phyloP scores from a whole-genome alignment of 2,888 invertebrate genomes.

The Nomada goodeniana region DNA sequence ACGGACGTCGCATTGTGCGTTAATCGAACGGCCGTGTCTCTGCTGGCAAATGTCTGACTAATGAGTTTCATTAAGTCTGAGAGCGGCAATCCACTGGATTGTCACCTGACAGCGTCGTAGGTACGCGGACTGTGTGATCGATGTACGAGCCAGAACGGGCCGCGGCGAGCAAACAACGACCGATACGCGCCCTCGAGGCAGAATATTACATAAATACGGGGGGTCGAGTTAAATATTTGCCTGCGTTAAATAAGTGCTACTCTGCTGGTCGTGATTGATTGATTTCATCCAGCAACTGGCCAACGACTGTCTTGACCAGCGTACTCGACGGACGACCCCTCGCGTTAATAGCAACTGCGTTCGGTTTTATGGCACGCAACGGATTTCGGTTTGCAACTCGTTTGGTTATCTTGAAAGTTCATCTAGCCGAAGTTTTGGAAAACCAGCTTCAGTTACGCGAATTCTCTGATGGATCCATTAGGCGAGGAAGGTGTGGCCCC shows the following conservation, averaged over 20 bases:
- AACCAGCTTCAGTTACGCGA: neutral
- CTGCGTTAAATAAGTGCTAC: neutral
- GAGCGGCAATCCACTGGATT: conserved; percentile 47
- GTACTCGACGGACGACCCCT: no score
- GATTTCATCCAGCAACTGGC: conserved; percentile 23
- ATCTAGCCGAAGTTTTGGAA: neutral
- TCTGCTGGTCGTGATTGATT: conserved; percentile 45
- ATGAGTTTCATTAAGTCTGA: conserved; percentile 65
- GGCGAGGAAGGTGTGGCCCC: neutral
- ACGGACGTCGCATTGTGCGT: conserved; percentile 27
- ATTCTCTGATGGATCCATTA: neutral
- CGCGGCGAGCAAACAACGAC: conserved; percentile 1
- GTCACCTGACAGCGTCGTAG: conserved; percentile 47
- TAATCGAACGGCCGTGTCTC: conserved; percentile 40
- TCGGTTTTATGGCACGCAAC: no score
- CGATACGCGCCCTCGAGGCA: conserved; percentile 11
- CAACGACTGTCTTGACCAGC: no score
- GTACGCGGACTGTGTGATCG: conserved; percentile 27
- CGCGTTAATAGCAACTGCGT: no score
- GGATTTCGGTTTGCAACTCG: no score
- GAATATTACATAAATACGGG: conserved; percentile 28
- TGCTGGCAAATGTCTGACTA: conserved; percentile 48
- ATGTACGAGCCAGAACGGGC: conserved; percentile 14
- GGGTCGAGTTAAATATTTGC: conserved; percentile 9
- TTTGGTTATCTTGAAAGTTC: no score